Conservation (phyloP, 2,888 invertebrate species). For the Asteroscopus sphinx region DNA sequence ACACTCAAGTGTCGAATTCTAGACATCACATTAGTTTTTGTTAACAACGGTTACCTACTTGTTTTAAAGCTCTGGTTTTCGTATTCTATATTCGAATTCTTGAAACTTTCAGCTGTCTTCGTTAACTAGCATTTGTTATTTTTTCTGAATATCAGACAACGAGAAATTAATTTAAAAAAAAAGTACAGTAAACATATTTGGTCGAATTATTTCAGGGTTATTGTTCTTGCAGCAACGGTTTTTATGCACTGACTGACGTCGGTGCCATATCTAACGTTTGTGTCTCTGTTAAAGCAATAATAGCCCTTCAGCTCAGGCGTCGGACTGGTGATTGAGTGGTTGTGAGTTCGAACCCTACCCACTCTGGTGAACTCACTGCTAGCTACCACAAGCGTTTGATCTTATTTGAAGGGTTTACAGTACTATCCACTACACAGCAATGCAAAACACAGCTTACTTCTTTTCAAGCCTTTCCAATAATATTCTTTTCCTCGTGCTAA, state of each 20-base stretch:
- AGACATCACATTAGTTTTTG: too few species aligned
- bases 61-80: too few species aligned
- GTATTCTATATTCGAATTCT: too few species aligned
- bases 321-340: slow-evolving; percentile 34
- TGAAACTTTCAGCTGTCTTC: background rate
- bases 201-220: too few species aligned
- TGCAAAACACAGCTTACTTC: slow-evolving; percentile 10
- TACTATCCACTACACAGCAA: background rate
- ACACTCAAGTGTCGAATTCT: too few species aligned
- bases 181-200: too few species aligned
- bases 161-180: background rate
- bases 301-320: slow-evolving; percentile 39
- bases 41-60: too few species aligned
- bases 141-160: background rate
- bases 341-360: slow-evolving; percentile 41
- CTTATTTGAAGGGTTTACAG: background rate
- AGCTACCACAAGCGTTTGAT: background rate
- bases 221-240: background rate
- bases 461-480: slow-evolving; percentile 14
- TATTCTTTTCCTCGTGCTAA: slow-evolving; percentile 1
- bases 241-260: slow-evolving; percentile 7
- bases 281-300: slow-evolving; percentile 41
- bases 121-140: background rate
- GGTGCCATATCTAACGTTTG: slow-evolving; percentile 34
- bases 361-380: slow-evolving; percentile 33